Evolutionary conservation across 2,888 invertebrate species (phyloP).

Genomic region (Stegana nigrithorax): DNA sequence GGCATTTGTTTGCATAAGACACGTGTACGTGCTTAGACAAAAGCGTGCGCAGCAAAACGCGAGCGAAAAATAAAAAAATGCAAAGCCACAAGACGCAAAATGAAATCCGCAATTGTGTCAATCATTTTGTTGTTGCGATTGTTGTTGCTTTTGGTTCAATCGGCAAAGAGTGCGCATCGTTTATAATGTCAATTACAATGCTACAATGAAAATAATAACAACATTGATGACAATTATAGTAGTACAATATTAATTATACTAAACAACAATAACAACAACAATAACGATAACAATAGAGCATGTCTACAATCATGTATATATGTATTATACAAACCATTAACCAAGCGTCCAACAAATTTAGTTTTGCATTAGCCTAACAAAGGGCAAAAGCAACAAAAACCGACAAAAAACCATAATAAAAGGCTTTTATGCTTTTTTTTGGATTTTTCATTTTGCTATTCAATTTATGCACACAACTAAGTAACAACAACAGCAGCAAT

Average conservation of each 20-base stretch:
- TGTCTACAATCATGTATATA: too few species aligned
- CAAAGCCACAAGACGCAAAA: too few species aligned
- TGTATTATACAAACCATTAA: too few species aligned
- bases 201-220: background rate
- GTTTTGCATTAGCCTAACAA: background rate
- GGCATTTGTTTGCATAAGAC: too few species aligned
- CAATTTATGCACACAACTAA: background rate
- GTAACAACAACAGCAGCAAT: too few species aligned
- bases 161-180: conserved; percentile 5
- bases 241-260: background rate
- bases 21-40: too few species aligned
- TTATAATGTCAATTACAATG: conserved; percentile 7
- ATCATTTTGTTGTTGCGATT: background rate
- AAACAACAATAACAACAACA: background rate
- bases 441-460: background rate
- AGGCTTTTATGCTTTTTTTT: background rate
- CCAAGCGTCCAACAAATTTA: background rate
- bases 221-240: too few species aligned
- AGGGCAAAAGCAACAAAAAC: background rate
- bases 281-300: background rate
- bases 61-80: too few species aligned
- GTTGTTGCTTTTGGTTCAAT: background rate
- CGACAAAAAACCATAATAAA: background rate
- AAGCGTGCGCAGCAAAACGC: too few species aligned
- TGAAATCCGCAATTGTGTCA: too few species aligned